Evolutionary conservation across 2,888 invertebrate genomes (phyloP).

Genomic region (Branchipolynoe longqiensis): DNA sequence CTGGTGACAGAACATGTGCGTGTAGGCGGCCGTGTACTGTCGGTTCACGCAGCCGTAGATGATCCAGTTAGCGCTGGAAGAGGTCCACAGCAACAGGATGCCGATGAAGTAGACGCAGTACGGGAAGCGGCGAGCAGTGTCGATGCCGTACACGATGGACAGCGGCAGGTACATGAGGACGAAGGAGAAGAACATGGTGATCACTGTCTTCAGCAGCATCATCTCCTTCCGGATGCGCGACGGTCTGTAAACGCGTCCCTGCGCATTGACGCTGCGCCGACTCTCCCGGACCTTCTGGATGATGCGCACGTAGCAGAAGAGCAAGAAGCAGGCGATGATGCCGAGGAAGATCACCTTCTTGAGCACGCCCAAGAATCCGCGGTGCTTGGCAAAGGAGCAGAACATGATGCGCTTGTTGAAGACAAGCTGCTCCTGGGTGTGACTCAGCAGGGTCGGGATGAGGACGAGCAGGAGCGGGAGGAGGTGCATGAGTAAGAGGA

Average conservation of each 20-base stretch:
- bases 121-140: conserved; percentile 54
- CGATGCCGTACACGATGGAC: conserved; percentile 63
- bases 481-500: conserved; percentile 61
- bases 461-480: conserved; percentile 62
- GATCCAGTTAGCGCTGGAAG: conserved; percentile 65
- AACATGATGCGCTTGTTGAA: conserved; percentile 67
- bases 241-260: conserved; percentile 35
- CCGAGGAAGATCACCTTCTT: conserved; percentile 63
- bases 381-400: conserved; percentile 62
- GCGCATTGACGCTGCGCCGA: conserved; percentile 52
- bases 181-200: conserved; percentile 64
- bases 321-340: conserved; percentile 58
- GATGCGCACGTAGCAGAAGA: conserved; percentile 66
- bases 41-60: conserved; percentile 66
- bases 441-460: conserved; percentile 43
- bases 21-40: conserved; percentile 63
- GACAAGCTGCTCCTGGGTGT: conserved; percentile 43
- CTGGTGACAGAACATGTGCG: conserved; percentile 56
- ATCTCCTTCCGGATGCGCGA: conserved; percentile 62
- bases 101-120: conserved; percentile 61
- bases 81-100: conserved; percentile 64
- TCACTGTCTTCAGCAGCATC: conserved; percentile 65
- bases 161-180: conserved; percentile 64
- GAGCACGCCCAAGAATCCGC: conserved; percentile 61
- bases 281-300: conserved; percentile 59